Evolutionary conservation across 2,113 vertebrate species (phyloP), one percentile per base, ranked within the genome.

Genomic region (Phainopepla nitens): DNA sequence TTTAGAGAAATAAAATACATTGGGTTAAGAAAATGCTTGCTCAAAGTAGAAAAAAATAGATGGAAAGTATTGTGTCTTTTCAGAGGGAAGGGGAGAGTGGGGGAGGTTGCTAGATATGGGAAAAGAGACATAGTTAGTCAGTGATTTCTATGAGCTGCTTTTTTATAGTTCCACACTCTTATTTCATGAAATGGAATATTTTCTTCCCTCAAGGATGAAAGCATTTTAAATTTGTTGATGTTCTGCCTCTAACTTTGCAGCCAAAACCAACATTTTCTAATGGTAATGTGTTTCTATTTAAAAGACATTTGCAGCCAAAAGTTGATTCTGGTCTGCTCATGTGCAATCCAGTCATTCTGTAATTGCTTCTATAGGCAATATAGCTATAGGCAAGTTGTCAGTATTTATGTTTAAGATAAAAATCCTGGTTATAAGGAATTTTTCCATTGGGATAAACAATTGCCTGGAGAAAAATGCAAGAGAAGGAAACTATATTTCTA

Each of bases 221-320:
- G 3, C 5, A 35, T 65, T 82, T 94, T 51, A 41, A 35, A 65
- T 88, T 64, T 77, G 41, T 62, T 86, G 64, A 81, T 76, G 36
- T 42, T 76, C 20, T 77, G 44, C 28, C 29, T 86, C 70, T 69
- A 92, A 57, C 49, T 79, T 72, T 62, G 47, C 41, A 88, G 45
- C 18, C n/a, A 81, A 76, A 92, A 10, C 35, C 15, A 91, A 82
- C 73, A 56, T 88, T 82, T 82, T 93, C 62, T 85, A 94, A 92
- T 39, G 28, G 21, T 41, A 89, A 77, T 89, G 10, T 65, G 86
- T 90, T 85, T 86, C 57, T 71, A 65, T 94, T 87, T 61, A 85
- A 82, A 91, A 88, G 4, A 87, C 54, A 79, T 82, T 72, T 84
- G 33, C 64, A 87, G 16, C 73, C 79, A 91, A 82, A 76, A 15